phyloP scores from a whole-genome alignment of 2,888 invertebrate species.

The Heteropelma amictum region DNA sequence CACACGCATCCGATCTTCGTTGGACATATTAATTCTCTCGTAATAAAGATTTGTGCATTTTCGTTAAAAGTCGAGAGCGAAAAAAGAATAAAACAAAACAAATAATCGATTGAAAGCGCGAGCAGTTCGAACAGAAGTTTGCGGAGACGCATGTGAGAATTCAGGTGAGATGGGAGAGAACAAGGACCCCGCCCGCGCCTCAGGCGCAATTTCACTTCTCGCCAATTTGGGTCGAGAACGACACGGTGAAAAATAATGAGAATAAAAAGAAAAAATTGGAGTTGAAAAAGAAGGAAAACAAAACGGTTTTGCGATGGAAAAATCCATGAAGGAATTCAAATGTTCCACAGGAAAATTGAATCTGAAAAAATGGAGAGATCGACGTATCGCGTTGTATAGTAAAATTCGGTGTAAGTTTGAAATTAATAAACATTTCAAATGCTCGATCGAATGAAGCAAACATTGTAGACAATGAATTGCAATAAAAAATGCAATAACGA shows the following conservation, averaged over 20 bases:
- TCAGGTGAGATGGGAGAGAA: slow-evolving; percentile 42
- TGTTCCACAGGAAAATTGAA: too few species aligned
- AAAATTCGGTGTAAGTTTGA: too few species aligned
- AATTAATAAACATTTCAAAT: too few species aligned
- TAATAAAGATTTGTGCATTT: too few species aligned
- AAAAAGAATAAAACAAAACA: neutral
- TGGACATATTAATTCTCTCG: too few species aligned
- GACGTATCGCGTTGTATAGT: too few species aligned
- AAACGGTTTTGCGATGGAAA: neutral
- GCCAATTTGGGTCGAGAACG: slow-evolving; percentile 68
- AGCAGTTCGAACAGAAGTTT: neutral
- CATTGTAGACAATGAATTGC: too few species aligned
- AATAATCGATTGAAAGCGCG: neutral
- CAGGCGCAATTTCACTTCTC: slow-evolving; percentile 72
- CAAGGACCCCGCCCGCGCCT: slow-evolving; percentile 70
- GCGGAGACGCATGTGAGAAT: slow-evolving; percentile 33
- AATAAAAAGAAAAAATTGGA: slow-evolving; percentile 26
- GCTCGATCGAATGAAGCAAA: too few species aligned
- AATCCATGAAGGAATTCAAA: neutral
- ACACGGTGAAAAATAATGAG: slow-evolving; percentile 46
- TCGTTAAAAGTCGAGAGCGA: neutral
- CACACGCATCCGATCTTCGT: too few species aligned
- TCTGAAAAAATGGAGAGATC: too few species aligned
- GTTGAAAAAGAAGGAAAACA: slow-evolving; percentile 49
- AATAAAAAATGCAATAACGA: too few species aligned